phyloP scores from a whole-genome alignment of 1,140 invertebrate genomes.

The Lepidostoma basale region DNA sequence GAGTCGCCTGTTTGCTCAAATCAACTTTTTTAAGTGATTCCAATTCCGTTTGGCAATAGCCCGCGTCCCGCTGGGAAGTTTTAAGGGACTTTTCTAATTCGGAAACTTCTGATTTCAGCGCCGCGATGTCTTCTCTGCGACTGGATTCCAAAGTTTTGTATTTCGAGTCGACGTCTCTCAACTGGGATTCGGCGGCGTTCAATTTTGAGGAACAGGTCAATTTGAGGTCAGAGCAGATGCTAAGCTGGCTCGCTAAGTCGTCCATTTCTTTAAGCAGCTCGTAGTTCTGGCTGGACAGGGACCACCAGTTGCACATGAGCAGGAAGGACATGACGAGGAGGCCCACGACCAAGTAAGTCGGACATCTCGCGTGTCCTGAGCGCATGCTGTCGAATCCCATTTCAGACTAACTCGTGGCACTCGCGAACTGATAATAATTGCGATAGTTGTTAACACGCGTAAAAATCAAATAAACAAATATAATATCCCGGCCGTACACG shows the following conservation, averaged over 20 bases:
- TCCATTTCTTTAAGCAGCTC: conserved; percentile 59
- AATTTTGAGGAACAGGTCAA: conserved; percentile 26
- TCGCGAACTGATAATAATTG: not conserved
- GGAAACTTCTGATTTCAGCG: conserved; percentile 22
- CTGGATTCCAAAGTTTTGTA: conserved; percentile 10
- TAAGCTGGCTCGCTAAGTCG: conserved; percentile 57
- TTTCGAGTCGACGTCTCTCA: conserved; percentile 12
- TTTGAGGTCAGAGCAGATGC: conserved; percentile 48
- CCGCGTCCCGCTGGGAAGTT: conserved; percentile 48
- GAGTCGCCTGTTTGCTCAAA: conserved; percentile 49
- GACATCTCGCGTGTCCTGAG: conserved; percentile 59
- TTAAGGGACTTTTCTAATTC: conserved; percentile 38
- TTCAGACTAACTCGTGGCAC: conserved; percentile 16
- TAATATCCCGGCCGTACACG: not conserved
- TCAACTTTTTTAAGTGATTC: conserved; percentile 55
- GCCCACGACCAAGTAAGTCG: conserved; percentile 55
- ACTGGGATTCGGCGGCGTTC: conserved; percentile 18
- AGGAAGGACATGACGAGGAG: conserved; percentile 56
- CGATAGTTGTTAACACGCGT: not conserved
- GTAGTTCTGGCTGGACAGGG: conserved; percentile 57
- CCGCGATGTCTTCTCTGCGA: conserved; percentile 3
- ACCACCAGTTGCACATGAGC: conserved; percentile 61
- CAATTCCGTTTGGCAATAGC: conserved; percentile 53
- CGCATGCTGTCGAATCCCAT: conserved; percentile 62
- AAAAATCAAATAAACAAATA: conserved; percentile 12